These are phyloP conservation scores for Ptilorrhoa leucosticta DNA, from an alignment of 2,113 vertebrate genomes.

Conservation along the genomic window DNA sequence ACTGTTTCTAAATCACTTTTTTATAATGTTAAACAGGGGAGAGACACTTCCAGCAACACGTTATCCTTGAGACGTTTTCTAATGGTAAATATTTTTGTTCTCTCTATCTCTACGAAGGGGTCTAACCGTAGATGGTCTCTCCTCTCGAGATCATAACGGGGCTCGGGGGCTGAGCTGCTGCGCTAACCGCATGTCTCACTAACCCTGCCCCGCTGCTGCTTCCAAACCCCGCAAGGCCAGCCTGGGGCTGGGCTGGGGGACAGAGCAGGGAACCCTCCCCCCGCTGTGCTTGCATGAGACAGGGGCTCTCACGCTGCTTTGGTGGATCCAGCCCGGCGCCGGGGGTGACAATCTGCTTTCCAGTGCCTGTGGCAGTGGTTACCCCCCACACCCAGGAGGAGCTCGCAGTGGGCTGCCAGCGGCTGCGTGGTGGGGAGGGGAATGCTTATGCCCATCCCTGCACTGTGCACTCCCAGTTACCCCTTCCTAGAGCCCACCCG, in stretches of 20 bases:
- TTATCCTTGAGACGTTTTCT: constrained; percentile 90
- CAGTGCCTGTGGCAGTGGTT: background rate
- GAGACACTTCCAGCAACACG: constrained; percentile 89
- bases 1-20: constrained; percentile 83
- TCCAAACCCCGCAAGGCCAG: background rate
- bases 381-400: background rate
- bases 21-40: constrained; percentile 91
- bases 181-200: constrained; percentile 72
- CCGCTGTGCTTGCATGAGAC: constrained; percentile 3
- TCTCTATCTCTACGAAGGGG: constrained; percentile 58
- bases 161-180: constrained; percentile 50
- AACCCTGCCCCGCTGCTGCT: constrained; percentile 4
- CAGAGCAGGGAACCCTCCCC: background rate
- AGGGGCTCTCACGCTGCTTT: background rate
- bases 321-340: background rate
- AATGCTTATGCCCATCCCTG: background rate
- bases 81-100: constrained; percentile 95
- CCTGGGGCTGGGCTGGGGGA: background rate
- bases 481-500: background rate
- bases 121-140: constrained; percentile 43
- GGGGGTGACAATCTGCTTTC: background rate
- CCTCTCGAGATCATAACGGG: constrained; percentile 49
- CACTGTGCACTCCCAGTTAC: background rate
- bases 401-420: background rate
- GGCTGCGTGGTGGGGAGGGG: background rate